These are phyloP conservation scores for Onychomys torridus DNA, from an alignment of 2,797 vertebrate genomes.

Conservation along the genomic window DNA sequence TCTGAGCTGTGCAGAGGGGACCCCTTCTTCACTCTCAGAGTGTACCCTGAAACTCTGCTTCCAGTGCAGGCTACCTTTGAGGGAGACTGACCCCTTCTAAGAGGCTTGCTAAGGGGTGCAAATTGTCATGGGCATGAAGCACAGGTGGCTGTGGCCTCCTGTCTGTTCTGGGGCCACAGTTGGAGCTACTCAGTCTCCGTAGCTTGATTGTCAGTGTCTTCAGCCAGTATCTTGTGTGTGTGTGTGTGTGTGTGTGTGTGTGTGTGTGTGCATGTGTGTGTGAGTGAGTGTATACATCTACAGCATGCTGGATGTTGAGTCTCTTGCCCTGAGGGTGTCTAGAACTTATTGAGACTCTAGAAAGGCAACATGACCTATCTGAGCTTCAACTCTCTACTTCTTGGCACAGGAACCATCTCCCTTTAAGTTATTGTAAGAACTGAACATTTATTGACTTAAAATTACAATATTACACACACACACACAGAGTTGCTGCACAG, in stretches of 20 bases:
- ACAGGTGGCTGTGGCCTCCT: accelerated
- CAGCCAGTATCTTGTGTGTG: not conserved
- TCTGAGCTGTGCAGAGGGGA: not conserved
- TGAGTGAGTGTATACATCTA: not conserved
- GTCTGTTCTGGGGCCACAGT: not conserved
- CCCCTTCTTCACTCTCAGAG: not conserved
- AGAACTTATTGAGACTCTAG: not conserved
- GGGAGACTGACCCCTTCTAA: too few relatives aligned
- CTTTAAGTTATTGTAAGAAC: not conserved
- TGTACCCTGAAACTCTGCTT: not conserved
- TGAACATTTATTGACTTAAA: not conserved
- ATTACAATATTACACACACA: not conserved
- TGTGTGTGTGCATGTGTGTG: not conserved
- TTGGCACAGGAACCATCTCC: not conserved
- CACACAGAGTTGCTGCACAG: accelerated
- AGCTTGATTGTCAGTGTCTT: not conserved
- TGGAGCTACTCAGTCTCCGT: not conserved
- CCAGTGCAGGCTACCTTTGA: not conserved
- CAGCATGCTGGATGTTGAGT: not conserved
- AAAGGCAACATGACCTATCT: not conserved
- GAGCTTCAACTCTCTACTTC: not conserved
- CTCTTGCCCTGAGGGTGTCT: not conserved
- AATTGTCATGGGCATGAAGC: accelerated
- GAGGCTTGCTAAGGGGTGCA: not conserved
- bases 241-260: not conserved